Percentiles rank a stretch among this genome's conserved stretches.
Evolutionary conservation across 2,113 vertebrate genomes (phyloP).

Genomic region (Gallinago media): DNA sequence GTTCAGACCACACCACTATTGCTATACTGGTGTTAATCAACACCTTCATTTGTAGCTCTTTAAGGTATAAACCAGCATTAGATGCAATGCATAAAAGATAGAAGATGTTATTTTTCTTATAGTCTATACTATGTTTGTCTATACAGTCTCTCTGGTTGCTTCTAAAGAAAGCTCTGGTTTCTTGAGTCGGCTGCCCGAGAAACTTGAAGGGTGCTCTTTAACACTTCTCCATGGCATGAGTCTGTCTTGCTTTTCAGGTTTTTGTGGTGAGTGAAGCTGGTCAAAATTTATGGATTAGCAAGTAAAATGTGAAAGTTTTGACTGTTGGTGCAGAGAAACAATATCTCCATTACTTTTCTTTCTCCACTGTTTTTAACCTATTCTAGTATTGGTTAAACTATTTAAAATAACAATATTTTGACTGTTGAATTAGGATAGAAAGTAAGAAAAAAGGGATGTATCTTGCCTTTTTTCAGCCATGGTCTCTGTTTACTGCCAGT

Average conservation of each 20-base stretch:
- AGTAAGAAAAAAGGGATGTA: neutral
- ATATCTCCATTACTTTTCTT: neutral
- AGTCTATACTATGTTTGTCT: neutral
- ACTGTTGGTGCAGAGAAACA: neutral
- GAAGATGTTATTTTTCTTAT: neutral
- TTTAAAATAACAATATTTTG: neutral
- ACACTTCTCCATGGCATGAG: neutral
- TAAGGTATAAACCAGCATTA: neutral
- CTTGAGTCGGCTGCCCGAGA: neutral
- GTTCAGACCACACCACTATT: neutral
- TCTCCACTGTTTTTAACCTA: neutral
- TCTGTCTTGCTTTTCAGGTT: neutral
- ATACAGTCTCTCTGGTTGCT: neutral
- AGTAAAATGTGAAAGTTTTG: neutral
- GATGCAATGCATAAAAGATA: neutral
- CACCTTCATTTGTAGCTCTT: neutral
- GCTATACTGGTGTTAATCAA: neutral
- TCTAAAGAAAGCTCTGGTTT: neutral
- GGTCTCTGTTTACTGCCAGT: neutral
- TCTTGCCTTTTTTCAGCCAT: neutral
- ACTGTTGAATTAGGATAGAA: neutral
- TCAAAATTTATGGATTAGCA: neutral
- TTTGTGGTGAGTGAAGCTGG: neutral
- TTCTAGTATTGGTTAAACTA: neutral
- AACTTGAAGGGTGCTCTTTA: neutral